Evolutionary conservation across 1,140 invertebrate genomes (phyloP).

Genomic region (Cotesia vestalis): DNA sequence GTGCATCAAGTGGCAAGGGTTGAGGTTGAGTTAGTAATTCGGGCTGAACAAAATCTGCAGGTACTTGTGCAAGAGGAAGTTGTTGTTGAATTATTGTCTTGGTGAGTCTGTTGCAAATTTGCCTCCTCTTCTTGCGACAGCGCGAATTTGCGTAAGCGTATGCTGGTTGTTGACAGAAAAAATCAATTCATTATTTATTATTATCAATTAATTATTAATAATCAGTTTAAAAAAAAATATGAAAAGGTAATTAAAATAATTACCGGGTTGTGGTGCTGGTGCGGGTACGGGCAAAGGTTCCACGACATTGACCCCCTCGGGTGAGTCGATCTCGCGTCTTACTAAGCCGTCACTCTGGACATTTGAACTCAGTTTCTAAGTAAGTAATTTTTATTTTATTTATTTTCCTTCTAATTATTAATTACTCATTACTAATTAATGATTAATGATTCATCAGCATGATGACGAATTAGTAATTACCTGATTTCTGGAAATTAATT

Average conservation of each 20-base stretch:
- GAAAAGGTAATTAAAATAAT: too few relatives aligned
- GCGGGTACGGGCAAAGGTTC: constrained; percentile 2
- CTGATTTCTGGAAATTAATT: neutral
- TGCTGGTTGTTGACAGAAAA: neutral
- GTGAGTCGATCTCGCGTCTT: neutral
- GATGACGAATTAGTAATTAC: neutral
- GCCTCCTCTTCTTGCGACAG: constrained; percentile 14
- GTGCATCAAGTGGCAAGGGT: neutral
- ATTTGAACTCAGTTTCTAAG: too few relatives aligned
- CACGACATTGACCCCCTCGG: constrained; percentile 8
- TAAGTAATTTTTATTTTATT: neutral
- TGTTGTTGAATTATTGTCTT: constrained; percentile 24
- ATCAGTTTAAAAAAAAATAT: too few relatives aligned
- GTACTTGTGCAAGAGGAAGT: constrained; percentile 8
- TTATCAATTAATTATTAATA: too few relatives aligned
- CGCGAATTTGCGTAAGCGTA: neutral
- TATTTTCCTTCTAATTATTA: neutral
- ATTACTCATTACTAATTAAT: neutral
- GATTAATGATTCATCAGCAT: too few relatives aligned
- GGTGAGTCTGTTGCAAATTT: constrained; percentile 15
- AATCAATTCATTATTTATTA: neutral
- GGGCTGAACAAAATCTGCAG: constrained; percentile 4
- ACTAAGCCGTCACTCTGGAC: neutral
- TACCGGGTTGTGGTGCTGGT: neutral
- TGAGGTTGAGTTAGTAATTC: neutral